A percentile compares a stretch with the other conserved stretches of the same genome.
phyloP scores from a whole-genome alignment of 2,888 invertebrate genomes.

The Hipparchia semele region DNA sequence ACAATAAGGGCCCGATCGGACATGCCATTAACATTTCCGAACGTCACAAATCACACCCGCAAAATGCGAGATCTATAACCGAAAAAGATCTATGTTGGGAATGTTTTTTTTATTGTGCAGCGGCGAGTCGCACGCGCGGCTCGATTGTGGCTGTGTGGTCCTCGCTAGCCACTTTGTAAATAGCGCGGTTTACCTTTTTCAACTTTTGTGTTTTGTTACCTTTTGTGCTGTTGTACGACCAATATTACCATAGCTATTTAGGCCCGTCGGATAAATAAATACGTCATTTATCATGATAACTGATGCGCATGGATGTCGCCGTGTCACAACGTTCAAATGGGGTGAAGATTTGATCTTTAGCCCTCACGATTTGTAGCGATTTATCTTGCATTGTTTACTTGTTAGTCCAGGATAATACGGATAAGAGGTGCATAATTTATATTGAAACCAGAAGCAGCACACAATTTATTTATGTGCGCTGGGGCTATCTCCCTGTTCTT shows the following conservation, averaged over 20 bases:
- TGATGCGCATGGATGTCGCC: constrained; percentile 75
- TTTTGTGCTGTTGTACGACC: constrained; percentile 83
- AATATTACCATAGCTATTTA: constrained; percentile 84
- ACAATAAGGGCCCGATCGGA: constrained; percentile 49
- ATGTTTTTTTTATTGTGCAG: constrained; percentile 71
- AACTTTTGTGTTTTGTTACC: constrained; percentile 84
- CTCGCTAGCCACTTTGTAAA: constrained; percentile 83
- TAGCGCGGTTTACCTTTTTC: constrained; percentile 84
- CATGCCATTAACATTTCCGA: constrained; percentile 79
- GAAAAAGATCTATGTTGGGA: constrained; percentile 79
- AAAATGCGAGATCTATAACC: constrained; percentile 81
- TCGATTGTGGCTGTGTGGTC: constrained; percentile 82
- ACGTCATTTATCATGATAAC: constrained; percentile 83
- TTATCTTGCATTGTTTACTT: constrained; percentile 68
- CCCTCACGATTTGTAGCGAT: constrained; percentile 67
- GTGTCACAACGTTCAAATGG: constrained; percentile 65
- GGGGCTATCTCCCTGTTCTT: constrained; percentile 8
- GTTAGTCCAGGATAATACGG: constrained; percentile 37
- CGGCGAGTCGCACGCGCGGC: constrained; percentile 81
- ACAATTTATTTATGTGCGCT: constrained; percentile 19
- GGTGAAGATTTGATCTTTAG: constrained; percentile 73
- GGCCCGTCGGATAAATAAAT: constrained; percentile 82
- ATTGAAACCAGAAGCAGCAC: constrained; percentile 27
- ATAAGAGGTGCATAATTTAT: constrained; percentile 34
- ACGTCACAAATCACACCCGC: constrained; percentile 83